Evolutionary conservation across 2,113 vertebrate species (phyloP), one percentile per base, ranked within the genome.

Genomic region (Cololabis saira): DNA sequence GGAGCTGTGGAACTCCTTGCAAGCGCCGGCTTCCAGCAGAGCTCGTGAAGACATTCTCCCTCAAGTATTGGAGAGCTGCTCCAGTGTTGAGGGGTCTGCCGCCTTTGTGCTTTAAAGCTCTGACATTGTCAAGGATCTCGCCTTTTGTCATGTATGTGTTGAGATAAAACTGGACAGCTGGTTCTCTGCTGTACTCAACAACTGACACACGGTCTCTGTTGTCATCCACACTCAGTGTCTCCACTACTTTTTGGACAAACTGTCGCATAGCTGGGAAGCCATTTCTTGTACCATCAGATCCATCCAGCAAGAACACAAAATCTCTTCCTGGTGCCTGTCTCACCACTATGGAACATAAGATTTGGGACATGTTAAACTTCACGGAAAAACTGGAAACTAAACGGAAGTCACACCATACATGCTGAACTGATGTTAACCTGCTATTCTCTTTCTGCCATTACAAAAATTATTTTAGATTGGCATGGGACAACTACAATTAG

Each of bases 21-120:
- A 91, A 88, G 0, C 89, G 91, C 41, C 95, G 93, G 82, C 95
- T 95, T 13, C 95, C 95, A 0, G 94, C 89, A 0, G 91, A 86
- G 56, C 53, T 82, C 45, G 92, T 94, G 2, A 96, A 95, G 22
- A 96, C 71, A 15, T 91, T 76, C 10, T 84, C 89, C 78, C 73
- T 45, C 0, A 92, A 86, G 1, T 91, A 93, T 19, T 94, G 91
- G 61, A 96, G 88, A 40, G 85, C 85, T 0, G 80, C 89, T 67
- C 94, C 95, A 16, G 94, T 81, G 50, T 95, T 95, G 63, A 95
- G 90, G 9, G 84, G 16, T 68, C 78, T 92, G 59, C 88, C 80
- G 1, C 80, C 71, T 67, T 59, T 89, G 71, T 74, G 67, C 40
- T 59, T 76, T 56, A 89, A 44, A 1, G 51, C 43, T 71, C 57